A percentile compares a stretch with the other conserved stretches of the same genome.
phyloP scores from a whole-genome alignment of 92 coral and sea anemone genomes.

The Pocillopora grandis region DNA sequence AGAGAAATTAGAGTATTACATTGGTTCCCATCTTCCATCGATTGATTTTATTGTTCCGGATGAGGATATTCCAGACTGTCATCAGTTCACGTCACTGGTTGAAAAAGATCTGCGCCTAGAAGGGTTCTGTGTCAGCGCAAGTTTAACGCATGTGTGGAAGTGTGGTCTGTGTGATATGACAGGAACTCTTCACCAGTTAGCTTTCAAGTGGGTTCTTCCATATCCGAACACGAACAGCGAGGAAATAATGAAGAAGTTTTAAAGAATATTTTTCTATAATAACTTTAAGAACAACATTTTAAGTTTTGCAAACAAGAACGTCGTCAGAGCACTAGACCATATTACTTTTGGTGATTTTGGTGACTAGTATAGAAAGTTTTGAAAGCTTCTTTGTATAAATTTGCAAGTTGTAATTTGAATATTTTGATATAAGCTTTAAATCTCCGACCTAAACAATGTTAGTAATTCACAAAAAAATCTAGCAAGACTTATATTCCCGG shows the following conservation, averaged over 20 bases:
- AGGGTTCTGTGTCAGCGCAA: slow-evolving; percentile 85
- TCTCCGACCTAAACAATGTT: too few relatives aligned
- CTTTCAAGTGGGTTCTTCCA: slow-evolving; percentile 66
- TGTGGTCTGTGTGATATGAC: slow-evolving; percentile 73
- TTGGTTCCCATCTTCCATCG: slow-evolving; percentile 66
- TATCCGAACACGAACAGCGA: neutral
- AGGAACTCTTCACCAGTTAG: slow-evolving; percentile 78
- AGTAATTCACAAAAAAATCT: too few relatives aligned
- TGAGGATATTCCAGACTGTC: slow-evolving; percentile 70
- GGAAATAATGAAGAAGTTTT: neutral
- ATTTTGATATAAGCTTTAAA: too few relatives aligned
- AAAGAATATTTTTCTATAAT: too few relatives aligned
- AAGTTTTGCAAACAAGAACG: too few relatives aligned
- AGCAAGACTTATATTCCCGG: too few relatives aligned
- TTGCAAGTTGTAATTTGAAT: too few relatives aligned
- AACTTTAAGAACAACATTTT: too few relatives aligned
- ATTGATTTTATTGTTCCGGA: slow-evolving; percentile 76
- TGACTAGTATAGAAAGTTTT: too few relatives aligned
- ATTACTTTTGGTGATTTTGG: too few relatives aligned
- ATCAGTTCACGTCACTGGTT: slow-evolving; percentile 70
- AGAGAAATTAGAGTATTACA: slow-evolving; percentile 56
- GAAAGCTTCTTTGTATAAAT: too few relatives aligned
- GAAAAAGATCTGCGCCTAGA: slow-evolving; percentile 81
- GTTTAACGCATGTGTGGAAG: slow-evolving; percentile 80
- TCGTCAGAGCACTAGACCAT: too few relatives aligned